Base-by-base conservation (phyloP, 2,888 invertebrate species). In the Temnothorax ravouxi region DNA sequence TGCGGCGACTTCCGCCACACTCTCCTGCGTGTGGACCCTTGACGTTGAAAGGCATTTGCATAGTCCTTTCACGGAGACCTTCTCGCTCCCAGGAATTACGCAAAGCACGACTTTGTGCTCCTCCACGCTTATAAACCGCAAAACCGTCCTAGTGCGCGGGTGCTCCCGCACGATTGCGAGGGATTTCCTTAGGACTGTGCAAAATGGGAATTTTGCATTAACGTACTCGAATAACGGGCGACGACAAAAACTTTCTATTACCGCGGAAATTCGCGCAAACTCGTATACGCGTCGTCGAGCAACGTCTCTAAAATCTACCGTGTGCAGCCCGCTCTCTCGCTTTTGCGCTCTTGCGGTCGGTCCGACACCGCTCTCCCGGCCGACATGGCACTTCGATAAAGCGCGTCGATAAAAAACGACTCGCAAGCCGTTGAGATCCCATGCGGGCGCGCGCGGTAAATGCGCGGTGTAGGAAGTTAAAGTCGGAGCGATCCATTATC, bases 401-500 rank as follows among this genome's bases (percentile, higher is more conserved):
- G 38, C 61, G 67, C 61, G 41, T 77, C 83, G 69, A 61, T 79
- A 77, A 72, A 84, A 66, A 76, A 72, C 52, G 64, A 64, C 50
- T 59, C 83, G 82, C 83, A 66, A 59, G 61, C 64, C 67, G 69
- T 50, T 54, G 67, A 18, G 77, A 59, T 83, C 50, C 72, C 67
- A 69, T 74, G 66, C 84, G 66, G 56, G 52, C 54, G 52, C 54
- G 52, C 54, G 74, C 52, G 21, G 67, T 77, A 69, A 76, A 71
- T 47, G 77, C 72, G 44, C 44, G 59, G 69, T 85, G 52, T 56
- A 72, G 75, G 83, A 84, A 88, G 86, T 71, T 71, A 88, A 90
- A 91, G 88, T 90, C 91, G 88, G 34, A 88, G 88, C 90, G 91
- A 92, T 92, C 91, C 92, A 91, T 93, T 92, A 91, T 91, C 87